Evolutionary conservation across 1,140 invertebrate genomes (phyloP).

Genomic region (Meloidogyne hapla): DNA sequence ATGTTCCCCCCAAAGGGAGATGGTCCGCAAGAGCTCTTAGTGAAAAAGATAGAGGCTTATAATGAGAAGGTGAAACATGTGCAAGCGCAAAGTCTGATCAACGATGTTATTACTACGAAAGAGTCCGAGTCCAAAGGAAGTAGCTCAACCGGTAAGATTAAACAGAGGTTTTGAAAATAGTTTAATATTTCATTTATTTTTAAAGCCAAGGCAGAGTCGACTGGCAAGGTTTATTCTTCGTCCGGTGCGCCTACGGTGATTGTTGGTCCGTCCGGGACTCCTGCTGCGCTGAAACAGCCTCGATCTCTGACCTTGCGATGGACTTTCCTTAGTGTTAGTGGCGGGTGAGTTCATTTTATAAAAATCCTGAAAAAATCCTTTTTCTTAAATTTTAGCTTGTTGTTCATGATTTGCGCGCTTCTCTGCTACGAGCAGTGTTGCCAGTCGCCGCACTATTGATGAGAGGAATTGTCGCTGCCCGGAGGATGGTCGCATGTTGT

Average conservation of each 20-base stretch:
- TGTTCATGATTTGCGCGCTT: not conserved
- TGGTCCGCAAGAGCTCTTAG: not conserved
- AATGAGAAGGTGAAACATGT: not conserved
- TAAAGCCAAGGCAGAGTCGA: not conserved
- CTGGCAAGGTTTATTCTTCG: too few relatives aligned
- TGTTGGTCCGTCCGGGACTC: too few relatives aligned
- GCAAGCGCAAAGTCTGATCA: not conserved
- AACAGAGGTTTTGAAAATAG: not conserved
- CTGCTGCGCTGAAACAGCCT: not conserved
- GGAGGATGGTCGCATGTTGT: not conserved
- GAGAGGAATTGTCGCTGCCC: not conserved
- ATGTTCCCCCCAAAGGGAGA: not conserved
- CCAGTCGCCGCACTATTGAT: slow-evolving; percentile 1
- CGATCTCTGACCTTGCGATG: not conserved
- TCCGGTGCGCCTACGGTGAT: not conserved
- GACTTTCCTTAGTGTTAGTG: not conserved
- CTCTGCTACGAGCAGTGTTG: not conserved
- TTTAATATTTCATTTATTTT: not conserved
- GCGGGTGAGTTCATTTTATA: not conserved
- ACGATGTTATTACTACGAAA: not conserved
- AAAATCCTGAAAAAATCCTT: not conserved
- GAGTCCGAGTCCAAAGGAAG: not conserved
- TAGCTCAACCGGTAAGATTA: not conserved
- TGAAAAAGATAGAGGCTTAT: not conserved
- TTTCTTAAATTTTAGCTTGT: not conserved